Evolutionary conservation across 2,113 vertebrate genomes (phyloP), one percentile per base, ranked within the genome.

Genomic region (Alligator mississippiensis): DNA sequence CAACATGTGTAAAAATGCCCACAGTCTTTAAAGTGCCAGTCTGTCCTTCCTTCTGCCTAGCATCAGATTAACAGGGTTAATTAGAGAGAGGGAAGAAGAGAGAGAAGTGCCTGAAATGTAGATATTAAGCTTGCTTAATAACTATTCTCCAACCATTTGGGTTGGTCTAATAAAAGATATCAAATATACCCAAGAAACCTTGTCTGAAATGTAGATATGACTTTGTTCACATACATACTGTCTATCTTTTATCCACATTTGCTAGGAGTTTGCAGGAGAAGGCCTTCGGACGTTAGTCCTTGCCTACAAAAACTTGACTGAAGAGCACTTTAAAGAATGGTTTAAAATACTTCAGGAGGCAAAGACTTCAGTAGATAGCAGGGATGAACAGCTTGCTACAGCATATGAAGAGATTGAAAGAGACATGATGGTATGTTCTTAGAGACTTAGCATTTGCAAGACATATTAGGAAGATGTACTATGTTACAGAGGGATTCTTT

Each of bases 211-310:
- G 7, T 62, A 9, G 21, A 24, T 47, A 54, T 58, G 55, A 54
- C 28, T 64, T 68, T n/a, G 27, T 77, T 19, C 57, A 19, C 5
- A 11, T 47, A 47, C 3, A 28, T 19, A 30, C 47, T 74, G 59
- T 14, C 17, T 21, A 78, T 58, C 64, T 63, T 16, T 88, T 55
- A 34, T 80, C 54, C 22, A 57, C 47, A 79, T 70, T 62, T 59
- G 60, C 34, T 80, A 98, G 98, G 98, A 98, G 85, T 98, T 98
- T 96, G 98, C 98, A 59, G 98, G 98, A 16, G 98, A 98, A 93
- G 98, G 98, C 47, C 92, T 98, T 76, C 96, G 98, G 74, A 98
- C 98, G 6, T 95, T 98, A 95, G 98, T 96, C 22, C 97, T 98
- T 6, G 98, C 98, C 4, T 98, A 97, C 91, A 98, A 97, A 95